These are phyloP conservation scores for Eriosoma lanigerum DNA, from an alignment of 1,140 invertebrate species.

Conservation along the genomic window DNA sequence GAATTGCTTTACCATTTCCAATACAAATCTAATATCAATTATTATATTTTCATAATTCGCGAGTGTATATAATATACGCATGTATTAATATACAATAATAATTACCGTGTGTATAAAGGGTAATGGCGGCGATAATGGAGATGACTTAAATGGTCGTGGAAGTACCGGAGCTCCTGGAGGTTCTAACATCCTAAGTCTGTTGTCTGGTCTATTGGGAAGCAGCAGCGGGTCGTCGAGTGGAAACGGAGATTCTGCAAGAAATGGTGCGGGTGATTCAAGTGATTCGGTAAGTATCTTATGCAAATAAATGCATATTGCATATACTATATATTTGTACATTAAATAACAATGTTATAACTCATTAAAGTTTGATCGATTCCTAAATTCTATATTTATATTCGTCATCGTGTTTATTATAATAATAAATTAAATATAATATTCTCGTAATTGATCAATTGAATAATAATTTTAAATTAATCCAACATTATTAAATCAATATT, in stretches of 20 bases:
- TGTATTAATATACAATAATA: neutral
- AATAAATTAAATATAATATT: too few relatives aligned
- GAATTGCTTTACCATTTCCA: too few relatives aligned
- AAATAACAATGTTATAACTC: too few relatives aligned
- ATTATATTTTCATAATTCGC: neutral
- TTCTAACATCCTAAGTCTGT: slow-evolving; percentile 52
- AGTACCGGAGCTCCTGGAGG: neutral
- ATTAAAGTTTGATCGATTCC: too few relatives aligned
- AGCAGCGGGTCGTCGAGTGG: slow-evolving; percentile 51
- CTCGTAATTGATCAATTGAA: too few relatives aligned
- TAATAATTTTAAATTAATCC: too few relatives aligned
- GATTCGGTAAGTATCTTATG: neutral
- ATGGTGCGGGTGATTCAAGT: neutral
- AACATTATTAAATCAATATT: too few relatives aligned
- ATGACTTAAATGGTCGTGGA: slow-evolving; percentile 28
- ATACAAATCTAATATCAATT: neutral
- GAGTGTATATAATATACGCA: neutral
- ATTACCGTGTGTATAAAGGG: slow-evolving; percentile 1
- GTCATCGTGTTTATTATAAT: too few relatives aligned
- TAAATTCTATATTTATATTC: too few relatives aligned
- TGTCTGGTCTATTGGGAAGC: slow-evolving; percentile 52
- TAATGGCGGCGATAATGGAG: slow-evolving; percentile 34
- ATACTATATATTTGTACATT: too few relatives aligned
- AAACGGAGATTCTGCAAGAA: neutral
- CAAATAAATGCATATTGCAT: too few relatives aligned